Base-by-base conservation (phyloP, 2,888 invertebrate genomes). In the Cheilosia vulpina region DNA sequence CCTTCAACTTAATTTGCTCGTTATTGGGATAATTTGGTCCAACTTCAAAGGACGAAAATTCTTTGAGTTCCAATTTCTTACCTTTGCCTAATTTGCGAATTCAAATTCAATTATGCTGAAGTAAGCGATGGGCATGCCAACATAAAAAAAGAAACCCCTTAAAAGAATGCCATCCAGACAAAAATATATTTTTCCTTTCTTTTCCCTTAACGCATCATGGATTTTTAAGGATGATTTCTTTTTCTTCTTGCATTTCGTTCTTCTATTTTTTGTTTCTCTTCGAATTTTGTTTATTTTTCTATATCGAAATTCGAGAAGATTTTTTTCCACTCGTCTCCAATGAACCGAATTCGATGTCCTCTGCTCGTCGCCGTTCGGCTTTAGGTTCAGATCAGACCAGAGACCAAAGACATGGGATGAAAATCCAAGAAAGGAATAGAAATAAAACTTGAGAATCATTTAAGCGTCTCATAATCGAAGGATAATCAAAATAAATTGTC, bases 401-500 rank as follows among this genome's bases (percentile, higher is more conserved):
- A 31, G 31, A 31, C 31, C 31, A 31, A 9, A 31, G 27, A 50
- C 11, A 31, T 7, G 9, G 21, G 24, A 47, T n/a, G 24, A 9
- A 38, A 15, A 21, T 5, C n/a, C 17, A 31, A 13, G 6, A 13
- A 19, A 65, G 4, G 6, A 41, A 60, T 41, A 27, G 13, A 50
- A 24, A 13, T 1, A 69, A 6, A 27, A 63, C 53, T 62, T 63
- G 69, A 41, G 63, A 78, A 69, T 71, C 69, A 78, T 50, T 71
- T 57, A 63, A 71, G 78, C 78, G 78, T 57, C 27, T 55, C 78
- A 78, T 78, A 78, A 78, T 78, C 69, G 78, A 78, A 63, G 63
- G 78, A 69, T 78, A 78, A 78, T 78, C 63, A 63, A 78, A 69
- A 78, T 69, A 78, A 78, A 78, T 78, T 78, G 62, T 60, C 69